Base-by-base conservation (phyloP, 2,113 vertebrate species). In the Aegypius monachus region DNA sequence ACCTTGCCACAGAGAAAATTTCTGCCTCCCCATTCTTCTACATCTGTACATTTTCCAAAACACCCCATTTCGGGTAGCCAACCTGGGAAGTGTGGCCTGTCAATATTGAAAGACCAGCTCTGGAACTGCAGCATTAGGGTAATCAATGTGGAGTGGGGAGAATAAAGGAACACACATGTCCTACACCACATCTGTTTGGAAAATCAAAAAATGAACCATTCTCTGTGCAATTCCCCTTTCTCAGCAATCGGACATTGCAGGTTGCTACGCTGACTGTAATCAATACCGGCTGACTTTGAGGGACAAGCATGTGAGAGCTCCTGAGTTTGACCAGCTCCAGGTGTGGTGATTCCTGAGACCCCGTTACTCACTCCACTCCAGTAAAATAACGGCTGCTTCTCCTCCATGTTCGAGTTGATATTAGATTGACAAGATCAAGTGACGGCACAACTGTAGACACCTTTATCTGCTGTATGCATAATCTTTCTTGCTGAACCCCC, bases 401-500 rank as follows among this genome's bases (percentile, higher is more conserved):
- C 32, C 73, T 74, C 90, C 82, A 2, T 38, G n/a, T 75, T 79
- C 0, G 1, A 90, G 62, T 11, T 81, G 78, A 2, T 79, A 23
- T 42, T 61, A 45, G 83, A 95, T 18, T 84, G 96, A 95, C 88
- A 95, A 87, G 68, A 91, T 79, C 86, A 71, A 89, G 77, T 26
- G 77, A 92, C 14, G 1, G 77, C 82, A 48, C 68, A 34, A 8
- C 72, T 4, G 4, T 13, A 81, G 92, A 43, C 80, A 68, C 65
- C 43, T 96, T 79, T 67, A 58, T 87, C 62, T 92, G 83, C 94
- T 61, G 43, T 59, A 59, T 91, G 93, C 56, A 92, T 53, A 42
- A 87, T 72, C 78, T 59, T 75, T 17, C 43, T 23, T 32, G 83
- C 81, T 95, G 94, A 95, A 80, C 36, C 40, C 80, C 17, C 11